Percentiles rank a stretch among this genome's conserved stretches.
These are phyloP conservation scores for Lepilemur septentrionalis DNA, from an alignment of 2,797 vertebrate genomes.

Conservation along the genomic window DNA sequence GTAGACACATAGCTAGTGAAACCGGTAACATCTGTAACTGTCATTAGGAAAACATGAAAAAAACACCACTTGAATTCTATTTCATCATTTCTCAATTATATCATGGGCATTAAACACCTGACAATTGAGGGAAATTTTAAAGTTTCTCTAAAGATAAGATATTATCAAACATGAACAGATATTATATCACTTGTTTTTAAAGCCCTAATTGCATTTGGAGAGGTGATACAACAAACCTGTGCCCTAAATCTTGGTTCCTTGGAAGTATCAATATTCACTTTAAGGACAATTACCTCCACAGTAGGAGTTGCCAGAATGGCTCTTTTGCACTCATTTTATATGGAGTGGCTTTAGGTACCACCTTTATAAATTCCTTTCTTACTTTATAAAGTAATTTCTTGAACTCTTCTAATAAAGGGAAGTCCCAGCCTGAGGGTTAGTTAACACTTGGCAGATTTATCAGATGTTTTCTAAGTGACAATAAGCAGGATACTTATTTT, in stretches of 20 bases:
- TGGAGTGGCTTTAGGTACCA: not conserved
- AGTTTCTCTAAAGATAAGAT: not conserved
- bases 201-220: not conserved
- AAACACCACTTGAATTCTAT: not conserved
- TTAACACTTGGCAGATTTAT: not conserved
- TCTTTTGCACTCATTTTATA: not conserved
- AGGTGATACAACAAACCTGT: not conserved
- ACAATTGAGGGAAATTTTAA: not conserved
- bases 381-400: slow-evolving; percentile 31
- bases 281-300: not conserved
- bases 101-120: not conserved
- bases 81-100: not conserved
- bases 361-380: slow-evolving; percentile 28
- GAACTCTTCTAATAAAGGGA: not conserved
- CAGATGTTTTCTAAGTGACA: not conserved
- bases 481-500: not conserved
- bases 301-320: not conserved
- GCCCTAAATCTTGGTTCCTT: not conserved
- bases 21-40: not conserved
- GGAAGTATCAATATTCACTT: not conserved
- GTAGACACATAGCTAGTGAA: not conserved
- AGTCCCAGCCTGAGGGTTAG: not conserved
- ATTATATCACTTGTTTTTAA: not conserved
- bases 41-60: slow-evolving; percentile 20
- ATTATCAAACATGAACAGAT: not conserved